These are phyloP conservation scores for Varanus komodoensis DNA, from an alignment of 2,113 vertebrate genomes.

Conservation along the genomic window DNA sequence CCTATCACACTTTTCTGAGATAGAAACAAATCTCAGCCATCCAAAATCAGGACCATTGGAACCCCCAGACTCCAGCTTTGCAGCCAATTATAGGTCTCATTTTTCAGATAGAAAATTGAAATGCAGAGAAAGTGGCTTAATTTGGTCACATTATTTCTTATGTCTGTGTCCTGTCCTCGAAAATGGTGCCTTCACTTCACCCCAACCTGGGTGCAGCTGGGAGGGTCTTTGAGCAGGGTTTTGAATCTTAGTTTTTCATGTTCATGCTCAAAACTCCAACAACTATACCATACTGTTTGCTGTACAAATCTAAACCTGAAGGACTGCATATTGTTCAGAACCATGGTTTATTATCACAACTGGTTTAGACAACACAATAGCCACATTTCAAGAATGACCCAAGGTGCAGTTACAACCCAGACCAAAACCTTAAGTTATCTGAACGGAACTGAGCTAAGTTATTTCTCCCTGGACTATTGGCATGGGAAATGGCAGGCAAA, in stretches of 20 bases:
- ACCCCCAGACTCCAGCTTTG: no score
- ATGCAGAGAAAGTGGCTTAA: conserved; percentile 31
- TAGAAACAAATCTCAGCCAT: background rate
- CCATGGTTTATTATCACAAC: background rate
- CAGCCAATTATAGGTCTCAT: background rate
- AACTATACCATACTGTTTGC: background rate
- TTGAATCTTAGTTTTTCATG: background rate
- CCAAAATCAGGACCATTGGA: background rate
- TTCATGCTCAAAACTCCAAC: background rate
- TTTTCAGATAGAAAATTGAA: conserved; percentile 11
- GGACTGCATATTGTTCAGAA: background rate
- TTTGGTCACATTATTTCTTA: conserved; percentile 16
- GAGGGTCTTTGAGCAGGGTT: background rate
- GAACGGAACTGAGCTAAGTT: background rate
- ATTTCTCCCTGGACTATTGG: background rate
- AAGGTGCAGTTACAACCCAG: no score
- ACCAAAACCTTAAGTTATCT: no score
- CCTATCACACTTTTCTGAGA: background rate
- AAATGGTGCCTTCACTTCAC: conserved; percentile 33
- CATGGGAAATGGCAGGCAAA: background rate
- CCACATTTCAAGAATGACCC: no score
- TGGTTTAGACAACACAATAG: no score
- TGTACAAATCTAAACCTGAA: background rate
- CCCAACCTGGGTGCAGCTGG: background rate
- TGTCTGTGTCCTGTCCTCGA: background rate